Percentiles rank a stretch among this genome's conserved stretches.
These are phyloP conservation scores for Thermophis baileyi DNA, from an alignment of 2,113 vertebrate genomes.

Conservation along the genomic window DNA sequence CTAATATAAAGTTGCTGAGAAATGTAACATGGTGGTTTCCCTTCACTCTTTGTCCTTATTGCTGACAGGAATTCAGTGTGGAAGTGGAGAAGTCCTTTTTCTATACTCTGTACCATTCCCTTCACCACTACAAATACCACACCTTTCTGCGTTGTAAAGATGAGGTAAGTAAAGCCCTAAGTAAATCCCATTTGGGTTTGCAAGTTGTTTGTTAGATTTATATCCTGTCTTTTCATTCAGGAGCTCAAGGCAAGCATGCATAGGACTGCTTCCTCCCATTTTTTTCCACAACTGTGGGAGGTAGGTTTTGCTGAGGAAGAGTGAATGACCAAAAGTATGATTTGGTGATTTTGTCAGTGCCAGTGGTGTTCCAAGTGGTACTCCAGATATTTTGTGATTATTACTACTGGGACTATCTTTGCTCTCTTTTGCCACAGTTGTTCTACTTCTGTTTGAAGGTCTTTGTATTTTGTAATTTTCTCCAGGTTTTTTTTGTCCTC, in stretches of 20 bases:
- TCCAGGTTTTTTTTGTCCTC: background rate
- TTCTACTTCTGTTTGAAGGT: background rate
- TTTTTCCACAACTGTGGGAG: background rate
- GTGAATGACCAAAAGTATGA: background rate
- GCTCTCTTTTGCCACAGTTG: background rate
- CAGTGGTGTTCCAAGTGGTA: background rate
- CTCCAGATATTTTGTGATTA: background rate
- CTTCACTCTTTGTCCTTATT: background rate
- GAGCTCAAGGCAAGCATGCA: background rate
- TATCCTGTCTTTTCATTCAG: accelerated
- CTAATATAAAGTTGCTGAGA: background rate
- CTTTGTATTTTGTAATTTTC: background rate
- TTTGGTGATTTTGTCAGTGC: background rate
- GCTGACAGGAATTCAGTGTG: slow-evolving; percentile 82
- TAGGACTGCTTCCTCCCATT: background rate
- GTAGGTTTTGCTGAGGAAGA: background rate
- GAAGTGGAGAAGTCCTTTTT: slow-evolving; percentile 83
- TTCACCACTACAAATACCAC: slow-evolving; percentile 95
- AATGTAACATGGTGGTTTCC: background rate
- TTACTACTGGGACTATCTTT: background rate
- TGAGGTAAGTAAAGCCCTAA: slow-evolving; percentile 72
- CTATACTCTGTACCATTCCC: slow-evolving; percentile 90
- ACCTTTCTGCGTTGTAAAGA: slow-evolving; percentile 92
- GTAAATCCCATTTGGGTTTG: background rate
- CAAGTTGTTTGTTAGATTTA: background rate